Conservation (phyloP, 2,888 invertebrate species). For the Hetaerina titia region DNA sequence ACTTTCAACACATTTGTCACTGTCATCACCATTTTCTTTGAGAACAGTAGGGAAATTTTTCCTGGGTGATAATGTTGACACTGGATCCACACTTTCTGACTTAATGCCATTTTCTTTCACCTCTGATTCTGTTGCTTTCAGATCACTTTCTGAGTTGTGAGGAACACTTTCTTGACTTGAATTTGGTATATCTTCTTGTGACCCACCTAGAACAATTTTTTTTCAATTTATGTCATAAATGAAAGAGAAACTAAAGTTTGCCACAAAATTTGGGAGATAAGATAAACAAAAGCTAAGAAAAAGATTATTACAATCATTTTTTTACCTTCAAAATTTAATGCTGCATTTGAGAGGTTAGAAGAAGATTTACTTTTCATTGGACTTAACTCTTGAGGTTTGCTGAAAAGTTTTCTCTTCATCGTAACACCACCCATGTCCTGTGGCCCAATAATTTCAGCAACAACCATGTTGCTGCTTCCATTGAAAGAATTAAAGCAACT, state of each 20-base stretch:
- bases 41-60: background rate
- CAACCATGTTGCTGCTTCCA: background rate
- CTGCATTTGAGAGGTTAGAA: background rate
- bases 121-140: background rate
- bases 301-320: background rate
- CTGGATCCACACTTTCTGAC: conserved; percentile 5
- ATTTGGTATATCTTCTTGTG: background rate
- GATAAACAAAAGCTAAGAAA: background rate
- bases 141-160: background rate
- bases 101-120: background rate
- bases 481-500: background rate
- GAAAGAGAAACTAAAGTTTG: too few relatives aligned
- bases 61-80: background rate
- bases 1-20: background rate
- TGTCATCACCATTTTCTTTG: background rate
- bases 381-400: background rate
- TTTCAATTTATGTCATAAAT: too few relatives aligned
- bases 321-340: background rate
- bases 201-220: background rate
- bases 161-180: background rate
- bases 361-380: background rate
- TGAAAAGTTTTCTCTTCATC: background rate
- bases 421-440: background rate
- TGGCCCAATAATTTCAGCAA: background rate
- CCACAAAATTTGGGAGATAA: too few relatives aligned